Evolutionary conservation across 1,140 invertebrate genomes (phyloP), one percentile per base, ranked within the genome.

Genomic region (Cephus cinctus): DNA sequence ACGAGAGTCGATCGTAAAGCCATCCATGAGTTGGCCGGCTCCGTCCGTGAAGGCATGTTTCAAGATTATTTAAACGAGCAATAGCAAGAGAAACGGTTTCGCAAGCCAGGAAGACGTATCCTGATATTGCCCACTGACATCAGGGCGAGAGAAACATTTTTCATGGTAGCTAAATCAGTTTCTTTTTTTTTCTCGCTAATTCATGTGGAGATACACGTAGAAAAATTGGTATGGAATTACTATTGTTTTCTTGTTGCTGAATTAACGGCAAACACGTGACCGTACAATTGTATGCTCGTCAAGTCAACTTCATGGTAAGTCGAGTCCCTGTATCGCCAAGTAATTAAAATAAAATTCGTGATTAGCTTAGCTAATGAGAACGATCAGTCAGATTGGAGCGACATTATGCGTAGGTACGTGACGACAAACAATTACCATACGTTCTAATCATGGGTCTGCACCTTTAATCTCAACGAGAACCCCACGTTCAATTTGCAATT

Each of bases 1-100:
- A 71, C 67, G 65, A 69, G 68, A 61, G 65, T 52, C 60, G 63
- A 64, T 72, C 71, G 69, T 73, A 73, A 73, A 73, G 63, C 69
- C 69, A 72, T 72, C 65, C 65, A 61, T 61, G 63, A 57, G 57
- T 47, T 50, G 43, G 53, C 47, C 61, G 59, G 53, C 57, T 61
- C 56, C 58, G 63, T 60, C 53, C 58, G 60, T 62, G 61, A 61
- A 61, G 62, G 64, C 69, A 67, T 73, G 70, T 73, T 73, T 71
- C 67, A 57, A 64, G 65, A 71, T 73, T 73, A 73, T 73, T 73
- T 71, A 73, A 65, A 66, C 62, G 60, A 59, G 63, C 60, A 62
- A 63, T 64, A 55, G 64, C 61, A 64, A 63, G 56, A 57, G 62
- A n/a, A n/a, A n/a, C n/a, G n/a, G n/a, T n/a, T n/a, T n/a, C n/a